A percentile compares a stretch with the other conserved stretches of the same genome.
phyloP scores from a whole-genome alignment of 2,797 vertebrate species.

The Uromys caudimaculatus region DNA sequence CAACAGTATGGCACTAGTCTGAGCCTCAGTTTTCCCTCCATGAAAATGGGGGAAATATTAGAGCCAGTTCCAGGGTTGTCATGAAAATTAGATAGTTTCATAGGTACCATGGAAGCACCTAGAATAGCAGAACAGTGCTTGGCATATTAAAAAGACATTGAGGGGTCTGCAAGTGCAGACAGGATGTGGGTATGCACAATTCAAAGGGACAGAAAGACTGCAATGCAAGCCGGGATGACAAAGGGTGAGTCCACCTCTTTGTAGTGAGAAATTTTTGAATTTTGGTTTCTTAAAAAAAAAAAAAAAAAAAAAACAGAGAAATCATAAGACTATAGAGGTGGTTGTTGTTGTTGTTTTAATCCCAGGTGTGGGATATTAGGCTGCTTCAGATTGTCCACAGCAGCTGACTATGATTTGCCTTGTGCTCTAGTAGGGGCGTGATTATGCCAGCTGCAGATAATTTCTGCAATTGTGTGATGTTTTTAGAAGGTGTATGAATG shows the following conservation, averaged over 20 bases:
- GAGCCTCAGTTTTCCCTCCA: background rate
- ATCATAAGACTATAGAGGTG: background rate
- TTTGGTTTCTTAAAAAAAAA: background rate
- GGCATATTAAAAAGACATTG: background rate
- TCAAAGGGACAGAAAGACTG: background rate
- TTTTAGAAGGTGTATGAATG: background rate
- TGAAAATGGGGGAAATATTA: background rate
- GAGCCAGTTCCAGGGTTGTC: no score
- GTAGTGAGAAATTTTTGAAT: background rate
- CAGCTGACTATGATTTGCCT: background rate
- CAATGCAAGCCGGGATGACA: background rate
- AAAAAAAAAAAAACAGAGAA: background rate
- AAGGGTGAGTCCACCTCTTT: background rate
- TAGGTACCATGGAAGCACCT: background rate
- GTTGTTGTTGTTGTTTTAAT: background rate
- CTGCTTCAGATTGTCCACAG: background rate
- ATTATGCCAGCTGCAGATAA: background rate
- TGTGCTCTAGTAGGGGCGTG: background rate
- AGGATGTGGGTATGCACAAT: no score
- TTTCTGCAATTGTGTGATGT: background rate
- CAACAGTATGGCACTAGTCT: rapidly evolving
- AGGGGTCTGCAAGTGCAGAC: background rate
- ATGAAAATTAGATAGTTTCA: background rate
- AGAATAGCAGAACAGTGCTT: background rate
- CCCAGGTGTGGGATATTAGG: background rate